Conservation (phyloP, 2,113 vertebrate species). For the Ploceus nigricollis region DNA sequence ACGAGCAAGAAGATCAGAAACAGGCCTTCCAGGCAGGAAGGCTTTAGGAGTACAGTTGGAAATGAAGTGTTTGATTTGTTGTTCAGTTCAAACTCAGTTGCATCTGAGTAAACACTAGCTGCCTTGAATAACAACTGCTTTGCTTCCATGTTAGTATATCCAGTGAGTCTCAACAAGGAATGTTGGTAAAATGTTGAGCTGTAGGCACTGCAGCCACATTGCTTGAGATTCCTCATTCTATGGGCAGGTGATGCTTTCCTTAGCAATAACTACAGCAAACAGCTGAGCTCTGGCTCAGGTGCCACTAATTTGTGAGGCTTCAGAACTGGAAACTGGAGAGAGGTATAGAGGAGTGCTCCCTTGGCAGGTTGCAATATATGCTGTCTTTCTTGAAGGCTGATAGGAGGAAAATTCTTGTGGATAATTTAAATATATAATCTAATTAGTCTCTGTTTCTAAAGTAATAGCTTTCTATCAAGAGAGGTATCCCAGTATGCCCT, state of each 20-base stretch:
- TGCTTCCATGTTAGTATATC: background rate
- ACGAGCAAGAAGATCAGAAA: background rate
- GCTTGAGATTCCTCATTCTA: background rate
- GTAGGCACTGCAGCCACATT: background rate
- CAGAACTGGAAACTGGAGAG: background rate
- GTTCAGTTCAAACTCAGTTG: background rate
- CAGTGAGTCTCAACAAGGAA: background rate
- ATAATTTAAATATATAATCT: background rate
- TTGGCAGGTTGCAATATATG: background rate
- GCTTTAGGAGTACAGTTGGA: background rate
- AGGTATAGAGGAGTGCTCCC: background rate
- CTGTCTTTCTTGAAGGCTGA: background rate
- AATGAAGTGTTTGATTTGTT: background rate
- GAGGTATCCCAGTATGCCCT: background rate
- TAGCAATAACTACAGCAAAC: background rate
- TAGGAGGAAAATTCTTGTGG: background rate
- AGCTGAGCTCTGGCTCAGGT: background rate
- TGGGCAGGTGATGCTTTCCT: background rate
- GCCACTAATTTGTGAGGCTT: background rate
- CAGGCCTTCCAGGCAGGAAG: background rate
- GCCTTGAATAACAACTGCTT: background rate
- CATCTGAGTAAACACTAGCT: background rate
- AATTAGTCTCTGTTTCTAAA: background rate
- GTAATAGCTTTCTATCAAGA: background rate
- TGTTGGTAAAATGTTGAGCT: background rate